These are phyloP conservation scores for Thera britannica DNA, from an alignment of 2,888 invertebrate species.

Conservation along the genomic window DNA sequence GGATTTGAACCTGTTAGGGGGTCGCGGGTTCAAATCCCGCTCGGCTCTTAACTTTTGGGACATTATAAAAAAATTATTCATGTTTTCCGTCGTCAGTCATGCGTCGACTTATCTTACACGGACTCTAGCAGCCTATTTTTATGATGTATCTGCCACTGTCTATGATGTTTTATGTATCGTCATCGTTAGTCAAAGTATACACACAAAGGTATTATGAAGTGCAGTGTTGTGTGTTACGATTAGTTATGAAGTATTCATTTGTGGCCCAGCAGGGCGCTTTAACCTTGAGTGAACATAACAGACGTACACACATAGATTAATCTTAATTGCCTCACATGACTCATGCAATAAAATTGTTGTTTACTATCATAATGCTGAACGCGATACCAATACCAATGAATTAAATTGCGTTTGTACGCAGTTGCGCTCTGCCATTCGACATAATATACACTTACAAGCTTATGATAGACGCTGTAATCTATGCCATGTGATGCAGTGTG, in stretches of 20 bases:
- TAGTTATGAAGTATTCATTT: slow-evolving; percentile 12
- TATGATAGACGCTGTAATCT: slow-evolving; percentile 9
- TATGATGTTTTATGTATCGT: not conserved
- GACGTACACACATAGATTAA: slow-evolving; percentile 30
- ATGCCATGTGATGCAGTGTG: slow-evolving; percentile 14
- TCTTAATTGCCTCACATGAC: slow-evolving; percentile 41
- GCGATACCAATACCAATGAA: slow-evolving; percentile 30
- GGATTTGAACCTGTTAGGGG: no score
- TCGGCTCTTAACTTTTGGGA: no score
- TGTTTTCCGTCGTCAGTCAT: no score
- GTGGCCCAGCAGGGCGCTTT: slow-evolving; percentile 28
- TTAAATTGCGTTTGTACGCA: slow-evolving; percentile 25
- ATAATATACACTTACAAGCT: slow-evolving; percentile 4
- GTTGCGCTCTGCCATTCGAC: slow-evolving; percentile 22
- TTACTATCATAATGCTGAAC: slow-evolving; percentile 38
- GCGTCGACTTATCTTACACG: no score
- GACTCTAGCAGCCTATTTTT: no score
- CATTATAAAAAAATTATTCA: no score
- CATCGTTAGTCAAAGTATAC: not conserved
- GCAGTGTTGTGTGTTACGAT: no score
- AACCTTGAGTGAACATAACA: slow-evolving; percentile 36
- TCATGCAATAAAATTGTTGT: slow-evolving; percentile 40
- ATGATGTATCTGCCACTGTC: not conserved
- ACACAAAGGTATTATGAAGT: not conserved
- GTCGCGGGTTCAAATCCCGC: no score